phyloP scores from a whole-genome alignment of 2,888 invertebrate species.

The Dasysyrphus tricinctus region DNA sequence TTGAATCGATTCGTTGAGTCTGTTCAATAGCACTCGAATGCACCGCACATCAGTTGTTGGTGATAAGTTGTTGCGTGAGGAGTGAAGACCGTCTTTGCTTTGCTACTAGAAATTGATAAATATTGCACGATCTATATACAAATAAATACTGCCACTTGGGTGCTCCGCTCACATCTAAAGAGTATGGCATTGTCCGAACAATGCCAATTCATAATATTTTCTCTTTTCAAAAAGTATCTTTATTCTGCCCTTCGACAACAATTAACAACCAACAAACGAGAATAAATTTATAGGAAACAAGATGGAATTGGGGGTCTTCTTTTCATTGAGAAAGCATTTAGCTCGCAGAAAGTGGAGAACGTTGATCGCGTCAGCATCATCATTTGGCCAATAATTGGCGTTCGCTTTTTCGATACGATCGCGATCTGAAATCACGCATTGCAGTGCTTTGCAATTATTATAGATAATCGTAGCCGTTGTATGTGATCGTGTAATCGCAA shows the following conservation, averaged over 20 bases:
- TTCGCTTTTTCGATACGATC: slow-evolving; percentile 3
- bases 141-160: not conserved
- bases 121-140: slow-evolving; percentile 17
- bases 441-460: slow-evolving; percentile 26
- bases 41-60: slow-evolving; percentile 63
- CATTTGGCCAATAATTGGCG: slow-evolving; percentile 12
- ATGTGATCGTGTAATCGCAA: slow-evolving; percentile 43
- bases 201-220: slow-evolving; percentile 57
- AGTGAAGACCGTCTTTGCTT: slow-evolving; percentile 35
- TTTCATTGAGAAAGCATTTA: slow-evolving; percentile 60
- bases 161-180: slow-evolving; percentile 13
- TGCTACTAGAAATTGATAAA: slow-evolving; percentile 2
- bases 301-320: slow-evolving; percentile 66
- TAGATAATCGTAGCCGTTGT: slow-evolving; percentile 14
- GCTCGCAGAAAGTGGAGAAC: slow-evolving; percentile 71
- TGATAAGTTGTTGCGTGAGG: slow-evolving; percentile 59
- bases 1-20: slow-evolving; percentile 47
- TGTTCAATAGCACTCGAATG: slow-evolving; percentile 38
- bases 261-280: slow-evolving; percentile 54
- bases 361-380: slow-evolving; percentile 67
- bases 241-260: slow-evolving; percentile 44
- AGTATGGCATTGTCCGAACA: slow-evolving; percentile 31
- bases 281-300: slow-evolving; percentile 67
- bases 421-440: slow-evolving; percentile 43
- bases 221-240: slow-evolving; percentile 59